phyloP scores from a whole-genome alignment of 1,140 invertebrate genomes.

The Euglossa dilemma region DNA sequence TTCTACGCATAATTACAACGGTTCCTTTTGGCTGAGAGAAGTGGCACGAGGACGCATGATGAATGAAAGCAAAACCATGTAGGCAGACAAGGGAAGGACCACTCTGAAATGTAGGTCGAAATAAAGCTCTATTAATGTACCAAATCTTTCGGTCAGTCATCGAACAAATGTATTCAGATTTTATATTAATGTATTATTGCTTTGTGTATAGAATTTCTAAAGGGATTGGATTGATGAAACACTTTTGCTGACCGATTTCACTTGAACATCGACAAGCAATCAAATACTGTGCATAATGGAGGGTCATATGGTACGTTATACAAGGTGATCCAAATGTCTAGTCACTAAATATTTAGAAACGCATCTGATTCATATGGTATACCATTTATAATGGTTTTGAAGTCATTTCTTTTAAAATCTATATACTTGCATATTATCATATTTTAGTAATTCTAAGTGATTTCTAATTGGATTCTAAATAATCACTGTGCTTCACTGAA shows the following conservation, averaged over 20 bases:
- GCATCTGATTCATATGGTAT: background rate
- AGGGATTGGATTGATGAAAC: background rate
- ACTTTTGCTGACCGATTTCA: background rate
- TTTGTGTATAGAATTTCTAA: background rate
- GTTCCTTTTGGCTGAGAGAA: constrained; percentile 48
- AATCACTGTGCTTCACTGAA: too few species aligned
- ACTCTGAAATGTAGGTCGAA: constrained; percentile 35
- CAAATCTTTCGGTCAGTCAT: background rate
- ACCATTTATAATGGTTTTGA: too few species aligned
- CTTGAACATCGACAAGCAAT: constrained; percentile 3
- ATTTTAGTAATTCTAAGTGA: too few species aligned
- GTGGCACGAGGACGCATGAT: constrained; percentile 62
- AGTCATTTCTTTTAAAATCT: too few species aligned
- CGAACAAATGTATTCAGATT: background rate
- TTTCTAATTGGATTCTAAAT: too few species aligned
- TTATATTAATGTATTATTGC: background rate
- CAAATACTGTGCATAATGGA: background rate
- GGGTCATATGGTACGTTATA: background rate
- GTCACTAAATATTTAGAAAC: too few species aligned
- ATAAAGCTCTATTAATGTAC: constrained; percentile 19
- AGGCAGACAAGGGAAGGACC: constrained; percentile 18
- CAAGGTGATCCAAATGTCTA: too few species aligned
- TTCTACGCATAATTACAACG: constrained; percentile 57
- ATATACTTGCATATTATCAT: too few species aligned
- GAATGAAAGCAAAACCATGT: constrained; percentile 59